Evolutionary conservation across 2,113 vertebrate species (phyloP), one percentile per base, ranked within the genome.

Genomic region (Oreochromis niloticus): DNA sequence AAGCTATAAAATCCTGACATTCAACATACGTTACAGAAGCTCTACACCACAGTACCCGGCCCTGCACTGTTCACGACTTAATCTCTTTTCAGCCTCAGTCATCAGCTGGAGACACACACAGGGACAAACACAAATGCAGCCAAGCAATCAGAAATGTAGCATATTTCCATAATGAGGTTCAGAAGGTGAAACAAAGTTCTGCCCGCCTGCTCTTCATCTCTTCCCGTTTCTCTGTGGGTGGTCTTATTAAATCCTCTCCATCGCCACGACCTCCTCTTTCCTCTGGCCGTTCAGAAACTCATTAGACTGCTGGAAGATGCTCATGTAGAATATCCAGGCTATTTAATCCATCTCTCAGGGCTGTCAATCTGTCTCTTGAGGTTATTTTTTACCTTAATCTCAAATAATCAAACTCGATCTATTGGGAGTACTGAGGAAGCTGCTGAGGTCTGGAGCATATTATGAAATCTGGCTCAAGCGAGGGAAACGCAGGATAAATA

Each of bases 141-240:
- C n/a, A 55, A 73, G 88, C 84, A 89, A 93, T 89, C 90, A 91
- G 54, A 80, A 84, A 73, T 54, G 83, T 32, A 71, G 83, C 83
- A 24, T 7, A 88, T 93, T 92, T 95, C 89, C 92, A 93, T 94
- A 93, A 93, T 89, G 90, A 91, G 82, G 93, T 93, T 93, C 81
- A 88, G 82, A 10, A 85, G 91, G 93, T 93, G 90, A 91, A 88
- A 88, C 80, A 68, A 75, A 89, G 89, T 85, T 73, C 81, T 50
- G n/a, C 75, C 83, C 4, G 13, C 9, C 88, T 27, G 79, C 75
- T 86, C 87, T 87, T 90, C 90, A 78, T 88, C 83, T 85, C 87
- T 80, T 36, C 17, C 19, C 4, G 8, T 27, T 79, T 30, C 89
- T 84, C 88, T 14, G 41, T 36, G 84, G 92, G 92, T 85, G 92